These are phyloP conservation scores for Reinhardtius hippoglossoides DNA, from an alignment of 2,113 vertebrate genomes.

Conservation along the genomic window DNA sequence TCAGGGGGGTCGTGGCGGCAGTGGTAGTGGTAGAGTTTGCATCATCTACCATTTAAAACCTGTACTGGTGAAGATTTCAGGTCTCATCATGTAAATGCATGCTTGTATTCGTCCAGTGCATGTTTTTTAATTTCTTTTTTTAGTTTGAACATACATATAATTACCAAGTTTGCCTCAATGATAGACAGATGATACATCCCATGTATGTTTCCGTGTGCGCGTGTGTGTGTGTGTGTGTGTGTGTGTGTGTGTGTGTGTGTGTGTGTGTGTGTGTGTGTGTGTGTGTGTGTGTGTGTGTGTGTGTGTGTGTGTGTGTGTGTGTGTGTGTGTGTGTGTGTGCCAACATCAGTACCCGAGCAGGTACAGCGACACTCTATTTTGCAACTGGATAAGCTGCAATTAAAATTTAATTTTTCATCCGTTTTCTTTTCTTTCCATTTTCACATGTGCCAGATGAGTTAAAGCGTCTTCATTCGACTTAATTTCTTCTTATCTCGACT, in stretches of 20 bases:
- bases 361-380: neutral
- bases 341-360: constrained; percentile 12
- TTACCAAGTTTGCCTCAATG: constrained; percentile 81
- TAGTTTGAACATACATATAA: constrained; percentile 52
- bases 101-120: constrained; percentile 82
- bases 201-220: constrained; percentile 2
- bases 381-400: constrained; percentile 28
- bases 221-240: neutral
- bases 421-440: constrained; percentile 14
- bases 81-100: constrained; percentile 84
- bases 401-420: constrained; percentile 31
- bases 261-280: constrained; percentile 14
- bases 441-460: constrained; percentile 27
- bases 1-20: neutral
- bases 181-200: constrained; percentile 54
- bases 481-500: constrained; percentile 42
- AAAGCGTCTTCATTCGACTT: constrained; percentile 40
- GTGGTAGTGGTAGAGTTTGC: constrained; percentile 34
- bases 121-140: constrained; percentile 69
- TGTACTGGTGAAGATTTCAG: constrained; percentile 73
- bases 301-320: no score
- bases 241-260: neutral
- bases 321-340: neutral
- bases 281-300: neutral
- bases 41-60: constrained; percentile 51